Conservation (phyloP, 2,888 invertebrate species). For the Junonia oenone region DNA sequence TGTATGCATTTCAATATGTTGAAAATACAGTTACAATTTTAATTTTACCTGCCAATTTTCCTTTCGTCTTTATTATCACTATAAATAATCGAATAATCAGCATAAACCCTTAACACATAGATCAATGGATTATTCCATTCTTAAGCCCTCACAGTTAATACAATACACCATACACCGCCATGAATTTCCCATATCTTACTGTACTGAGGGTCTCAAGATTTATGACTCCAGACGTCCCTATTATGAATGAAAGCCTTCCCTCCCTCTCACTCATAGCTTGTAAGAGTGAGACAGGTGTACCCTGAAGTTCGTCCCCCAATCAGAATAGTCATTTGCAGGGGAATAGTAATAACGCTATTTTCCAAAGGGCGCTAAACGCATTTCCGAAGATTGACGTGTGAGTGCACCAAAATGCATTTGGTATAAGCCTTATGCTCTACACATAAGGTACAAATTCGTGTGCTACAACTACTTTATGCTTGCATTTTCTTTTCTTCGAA, state of each 20-base stretch:
- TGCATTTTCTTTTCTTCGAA: background rate
- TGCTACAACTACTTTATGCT: background rate
- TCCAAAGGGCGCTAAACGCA: conserved; percentile 41
- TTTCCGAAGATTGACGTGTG: conserved; percentile 30
- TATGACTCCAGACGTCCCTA: conserved; percentile 42
- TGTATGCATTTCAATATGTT: too few relatives aligned
- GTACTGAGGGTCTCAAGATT: conserved; percentile 47
- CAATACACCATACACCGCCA: conserved; percentile 25
- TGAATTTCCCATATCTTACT: conserved; percentile 37
- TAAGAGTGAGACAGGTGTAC: conserved; percentile 28
- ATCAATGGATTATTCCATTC: background rate
- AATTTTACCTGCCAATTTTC: too few relatives aligned
- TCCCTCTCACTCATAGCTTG: conserved; percentile 23
- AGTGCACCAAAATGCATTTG: background rate
- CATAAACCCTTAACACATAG: background rate
- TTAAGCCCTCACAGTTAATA: conserved; percentile 28
- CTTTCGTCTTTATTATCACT: background rate
- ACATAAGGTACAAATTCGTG: background rate
- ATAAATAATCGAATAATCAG: background rate
- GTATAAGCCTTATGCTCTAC: background rate
- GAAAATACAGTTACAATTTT: too few relatives aligned
- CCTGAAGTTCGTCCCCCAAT: conserved; percentile 27
- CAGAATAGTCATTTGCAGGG: conserved; percentile 42
- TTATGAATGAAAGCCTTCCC: conserved; percentile 23
- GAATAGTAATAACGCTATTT: conserved; percentile 42